Conservation (phyloP, 1,140 invertebrate species). For the Drosophila watanabei region DNA sequence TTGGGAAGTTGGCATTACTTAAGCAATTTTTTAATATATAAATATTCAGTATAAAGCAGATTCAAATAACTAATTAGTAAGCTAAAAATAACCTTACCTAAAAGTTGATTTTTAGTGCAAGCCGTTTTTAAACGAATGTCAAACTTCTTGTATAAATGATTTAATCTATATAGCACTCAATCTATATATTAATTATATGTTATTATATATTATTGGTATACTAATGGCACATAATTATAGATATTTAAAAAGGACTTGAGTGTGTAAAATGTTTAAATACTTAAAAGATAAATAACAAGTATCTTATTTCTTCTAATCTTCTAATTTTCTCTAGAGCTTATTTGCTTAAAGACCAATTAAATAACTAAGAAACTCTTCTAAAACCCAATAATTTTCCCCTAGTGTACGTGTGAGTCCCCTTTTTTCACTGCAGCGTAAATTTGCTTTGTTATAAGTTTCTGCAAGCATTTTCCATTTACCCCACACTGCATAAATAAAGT, state of each 20-base stretch:
- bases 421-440: conserved; percentile 43
- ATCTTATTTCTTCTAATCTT: too few relatives aligned
- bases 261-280: neutral
- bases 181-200: too few relatives aligned
- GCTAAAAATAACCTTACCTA: too few relatives aligned
- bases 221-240: too few relatives aligned
- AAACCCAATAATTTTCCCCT: neutral
- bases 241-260: too few relatives aligned
- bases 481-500: conserved; percentile 78
- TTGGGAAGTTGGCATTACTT: too few relatives aligned
- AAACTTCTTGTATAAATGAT: neutral
- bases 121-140: neutral
- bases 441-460: conserved; percentile 81
- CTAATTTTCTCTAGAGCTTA: rapidly evolving
- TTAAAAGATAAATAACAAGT: neutral
- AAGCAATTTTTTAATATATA: neutral
- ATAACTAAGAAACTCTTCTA: neutral
- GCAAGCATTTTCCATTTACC: conserved; percentile 77
- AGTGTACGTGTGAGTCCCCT: conserved; percentile 15
- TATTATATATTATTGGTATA: too few relatives aligned
- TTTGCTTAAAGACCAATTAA: neutral
- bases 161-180: too few relatives aligned
- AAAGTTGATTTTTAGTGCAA: neutral
- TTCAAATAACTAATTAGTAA: neutral
- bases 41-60: too few relatives aligned